These are phyloP conservation scores for Novumbra hubbsi DNA, from an alignment of 2,797 vertebrate genomes.

Conservation along the genomic window DNA sequence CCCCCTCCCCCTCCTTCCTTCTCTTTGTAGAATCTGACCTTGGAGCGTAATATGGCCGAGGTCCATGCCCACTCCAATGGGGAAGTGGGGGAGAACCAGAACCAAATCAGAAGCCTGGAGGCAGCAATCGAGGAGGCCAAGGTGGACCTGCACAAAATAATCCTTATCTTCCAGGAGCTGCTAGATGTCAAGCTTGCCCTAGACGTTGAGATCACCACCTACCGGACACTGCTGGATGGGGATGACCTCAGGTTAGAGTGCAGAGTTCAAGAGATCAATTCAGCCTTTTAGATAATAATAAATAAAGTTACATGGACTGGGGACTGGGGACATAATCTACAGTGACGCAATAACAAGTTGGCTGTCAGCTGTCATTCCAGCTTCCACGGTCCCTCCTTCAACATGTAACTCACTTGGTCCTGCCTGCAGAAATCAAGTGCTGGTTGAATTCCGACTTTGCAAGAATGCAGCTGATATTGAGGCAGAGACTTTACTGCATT, in stretches of 20 bases:
- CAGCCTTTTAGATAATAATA: no score
- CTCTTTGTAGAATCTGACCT: conserved; percentile 36
- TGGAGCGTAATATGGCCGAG: conserved; percentile 44
- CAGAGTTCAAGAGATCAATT: no score
- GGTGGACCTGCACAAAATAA: conserved; percentile 40
- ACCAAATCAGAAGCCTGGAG: conserved; percentile 40
- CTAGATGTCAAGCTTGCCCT: conserved; percentile 45
- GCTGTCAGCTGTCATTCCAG: not conserved
- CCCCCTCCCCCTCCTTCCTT: not conserved
- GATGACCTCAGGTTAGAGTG: conserved; percentile 23
- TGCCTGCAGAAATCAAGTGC: not conserved
- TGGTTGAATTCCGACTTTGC: not conserved
- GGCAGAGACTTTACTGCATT: no score
- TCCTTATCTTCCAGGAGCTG: conserved; percentile 39
- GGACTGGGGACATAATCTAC: not conserved
- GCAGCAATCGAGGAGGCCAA: conserved; percentile 38
- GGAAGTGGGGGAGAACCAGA: conserved; percentile 39
- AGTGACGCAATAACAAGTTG: not conserved
- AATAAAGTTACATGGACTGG: no score
- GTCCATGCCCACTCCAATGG: conserved; percentile 41
- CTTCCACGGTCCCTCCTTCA: not conserved
- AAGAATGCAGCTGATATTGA: no score
- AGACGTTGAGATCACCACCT: conserved; percentile 45
- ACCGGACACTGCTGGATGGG: conserved; percentile 45
- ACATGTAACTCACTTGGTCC: conserved; percentile 9